Evolutionary conservation across 2,888 invertebrate species (phyloP).

Genomic region (Chalcis sispes): DNA sequence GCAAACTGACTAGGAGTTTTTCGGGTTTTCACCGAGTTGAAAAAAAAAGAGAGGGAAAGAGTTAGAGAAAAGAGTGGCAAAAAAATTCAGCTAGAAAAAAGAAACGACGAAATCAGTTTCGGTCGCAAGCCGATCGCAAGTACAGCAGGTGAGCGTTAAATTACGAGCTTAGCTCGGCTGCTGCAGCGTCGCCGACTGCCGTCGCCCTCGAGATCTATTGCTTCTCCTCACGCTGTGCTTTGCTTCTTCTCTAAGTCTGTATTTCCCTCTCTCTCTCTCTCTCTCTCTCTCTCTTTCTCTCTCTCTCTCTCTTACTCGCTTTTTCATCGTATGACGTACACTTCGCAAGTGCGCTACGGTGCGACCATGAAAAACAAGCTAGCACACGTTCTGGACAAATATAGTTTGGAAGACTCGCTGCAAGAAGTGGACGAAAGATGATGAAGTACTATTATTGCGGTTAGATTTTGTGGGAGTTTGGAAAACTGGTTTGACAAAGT

Average conservation of each 20-base stretch:
- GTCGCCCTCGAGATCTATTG: conserved; percentile 64
- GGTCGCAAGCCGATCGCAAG: conserved; percentile 35
- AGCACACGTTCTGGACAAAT: conserved; percentile 23
- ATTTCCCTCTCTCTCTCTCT: conserved; percentile 28
- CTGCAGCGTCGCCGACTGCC: conserved; percentile 56
- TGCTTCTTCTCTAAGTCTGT: conserved; percentile 7
- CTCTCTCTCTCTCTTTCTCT: conserved; percentile 26
- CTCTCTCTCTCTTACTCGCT: neutral
- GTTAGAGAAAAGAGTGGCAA: neutral
- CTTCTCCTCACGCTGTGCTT: conserved; percentile 55
- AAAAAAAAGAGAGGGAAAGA: no score
- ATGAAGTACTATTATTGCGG: conserved; percentile 38
- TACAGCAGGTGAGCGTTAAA: conserved; percentile 58
- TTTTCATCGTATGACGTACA: no score
- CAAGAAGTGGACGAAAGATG: conserved; percentile 32
- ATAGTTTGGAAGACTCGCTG: conserved; percentile 14
- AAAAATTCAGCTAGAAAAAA: conserved; percentile 27
- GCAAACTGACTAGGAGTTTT: conserved; percentile 27
- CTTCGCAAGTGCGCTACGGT: neutral
- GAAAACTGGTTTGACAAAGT: no score
- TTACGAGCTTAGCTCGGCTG: conserved; percentile 52
- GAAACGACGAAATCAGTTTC: conserved; percentile 48
- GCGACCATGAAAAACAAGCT: conserved; percentile 37
- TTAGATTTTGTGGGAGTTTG: neutral
- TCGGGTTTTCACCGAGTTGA: neutral